phyloP scores from a whole-genome alignment of 1,140 invertebrate genomes.

The Lepidurus apus region DNA sequence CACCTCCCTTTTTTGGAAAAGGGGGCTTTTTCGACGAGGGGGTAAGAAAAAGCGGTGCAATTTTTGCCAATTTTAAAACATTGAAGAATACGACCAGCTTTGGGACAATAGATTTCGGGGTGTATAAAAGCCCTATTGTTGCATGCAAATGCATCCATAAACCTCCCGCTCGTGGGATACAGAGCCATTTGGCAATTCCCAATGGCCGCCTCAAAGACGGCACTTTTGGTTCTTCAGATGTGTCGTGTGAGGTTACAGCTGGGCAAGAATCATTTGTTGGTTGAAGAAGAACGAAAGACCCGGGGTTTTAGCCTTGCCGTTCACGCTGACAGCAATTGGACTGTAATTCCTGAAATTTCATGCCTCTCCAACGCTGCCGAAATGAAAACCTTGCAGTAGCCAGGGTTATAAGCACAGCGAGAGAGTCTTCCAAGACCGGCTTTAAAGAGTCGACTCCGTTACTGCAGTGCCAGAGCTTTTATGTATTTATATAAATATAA shows the following conservation, averaged over 20 bases:
- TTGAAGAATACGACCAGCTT: neutral
- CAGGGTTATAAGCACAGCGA: neutral
- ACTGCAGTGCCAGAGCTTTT: neutral
- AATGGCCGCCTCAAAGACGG: neutral
- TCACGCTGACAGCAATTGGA: neutral
- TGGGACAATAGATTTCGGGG: neutral
- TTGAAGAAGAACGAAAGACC: neutral
- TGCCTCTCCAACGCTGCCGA: neutral
- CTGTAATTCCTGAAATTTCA: constrained; percentile 10
- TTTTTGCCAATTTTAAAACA: no score
- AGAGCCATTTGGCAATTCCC: neutral
- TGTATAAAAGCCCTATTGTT: neutral
- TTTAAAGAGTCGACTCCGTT: no score
- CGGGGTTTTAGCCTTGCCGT: neutral
- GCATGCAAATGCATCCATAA: neutral
- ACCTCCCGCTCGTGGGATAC: neutral
- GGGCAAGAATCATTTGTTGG: constrained; percentile 11
- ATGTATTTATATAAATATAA: neutral
- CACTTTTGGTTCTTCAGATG: neutral
- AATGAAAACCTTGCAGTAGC: neutral
- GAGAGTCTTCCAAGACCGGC: no score
- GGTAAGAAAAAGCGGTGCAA: no score
- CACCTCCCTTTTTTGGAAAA: no score
- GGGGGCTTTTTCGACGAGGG: no score
- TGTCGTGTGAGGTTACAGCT: constrained; percentile 17